phyloP scores from a whole-genome alignment of 1,140 invertebrate species.

The Grapholita molesta region DNA sequence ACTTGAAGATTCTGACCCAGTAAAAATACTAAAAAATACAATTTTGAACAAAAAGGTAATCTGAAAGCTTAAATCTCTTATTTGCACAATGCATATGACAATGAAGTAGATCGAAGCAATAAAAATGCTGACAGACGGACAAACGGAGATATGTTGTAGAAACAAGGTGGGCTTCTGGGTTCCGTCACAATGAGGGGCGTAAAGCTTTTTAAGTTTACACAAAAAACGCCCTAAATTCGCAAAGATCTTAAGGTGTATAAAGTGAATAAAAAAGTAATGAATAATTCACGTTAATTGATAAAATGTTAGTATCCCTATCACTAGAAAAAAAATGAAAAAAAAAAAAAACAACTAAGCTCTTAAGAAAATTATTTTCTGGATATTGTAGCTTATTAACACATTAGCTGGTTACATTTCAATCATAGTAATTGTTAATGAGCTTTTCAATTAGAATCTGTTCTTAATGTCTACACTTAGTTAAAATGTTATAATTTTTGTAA shows the following conservation, averaged over 20 bases:
- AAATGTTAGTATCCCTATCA: too few relatives aligned
- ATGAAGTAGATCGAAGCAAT: conserved; percentile 42
- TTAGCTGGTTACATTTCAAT: too few relatives aligned
- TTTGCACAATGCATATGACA: conserved; percentile 14
- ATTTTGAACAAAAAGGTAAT: conserved; percentile 17
- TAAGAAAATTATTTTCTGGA: too few relatives aligned
- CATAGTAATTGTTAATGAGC: too few relatives aligned
- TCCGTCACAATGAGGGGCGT: conserved; percentile 4
- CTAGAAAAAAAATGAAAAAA: too few relatives aligned
- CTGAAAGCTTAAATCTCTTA: conserved; percentile 20
- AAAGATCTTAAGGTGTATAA: not conserved
- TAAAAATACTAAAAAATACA: conserved; percentile 23
- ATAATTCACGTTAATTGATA: too few relatives aligned
- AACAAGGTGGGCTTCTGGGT: not conserved
- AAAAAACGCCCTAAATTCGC: not conserved
- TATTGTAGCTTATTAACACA: too few relatives aligned
- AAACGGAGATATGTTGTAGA: not conserved
- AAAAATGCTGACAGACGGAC: conserved; percentile 24
- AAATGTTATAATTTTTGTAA: too few relatives aligned
- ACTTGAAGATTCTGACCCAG: conserved; percentile 27
- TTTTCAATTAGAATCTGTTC: too few relatives aligned
- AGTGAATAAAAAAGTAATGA: too few relatives aligned
- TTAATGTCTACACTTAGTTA: too few relatives aligned
- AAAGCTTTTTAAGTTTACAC: not conserved
- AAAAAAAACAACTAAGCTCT: too few relatives aligned